phyloP scores from a whole-genome alignment of 2,113 vertebrate species.

The Balaeniceps rex region DNA sequence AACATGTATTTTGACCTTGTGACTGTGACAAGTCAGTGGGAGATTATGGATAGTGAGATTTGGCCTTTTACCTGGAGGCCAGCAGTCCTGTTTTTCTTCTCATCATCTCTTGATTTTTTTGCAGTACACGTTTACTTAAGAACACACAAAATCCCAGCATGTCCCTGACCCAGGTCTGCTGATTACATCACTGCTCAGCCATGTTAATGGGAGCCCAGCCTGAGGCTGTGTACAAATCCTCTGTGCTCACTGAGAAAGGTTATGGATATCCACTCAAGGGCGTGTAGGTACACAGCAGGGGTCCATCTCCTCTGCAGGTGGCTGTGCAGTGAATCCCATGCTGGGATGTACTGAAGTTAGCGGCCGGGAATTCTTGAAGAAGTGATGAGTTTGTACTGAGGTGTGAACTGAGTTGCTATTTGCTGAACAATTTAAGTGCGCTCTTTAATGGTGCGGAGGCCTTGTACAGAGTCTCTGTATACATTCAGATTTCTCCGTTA shows the following conservation, averaged over 20 bases:
- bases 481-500: background rate
- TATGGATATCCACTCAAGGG: background rate
- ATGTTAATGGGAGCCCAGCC: accelerated
- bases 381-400: background rate
- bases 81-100: background rate
- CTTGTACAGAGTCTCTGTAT: background rate
- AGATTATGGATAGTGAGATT: background rate
- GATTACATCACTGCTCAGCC: background rate
- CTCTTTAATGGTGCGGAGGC: background rate
- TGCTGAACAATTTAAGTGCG: background rate
- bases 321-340: background rate
- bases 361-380: background rate
- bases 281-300: accelerated
- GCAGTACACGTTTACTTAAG: background rate
- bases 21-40: background rate
- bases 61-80: background rate
- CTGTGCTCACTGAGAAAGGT: background rate
- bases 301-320: background rate
- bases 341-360: background rate
- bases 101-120: background rate
- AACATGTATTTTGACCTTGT: background rate
- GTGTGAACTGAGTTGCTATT: background rate
- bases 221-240: background rate
- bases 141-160: background rate
- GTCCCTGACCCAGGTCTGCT: background rate